Conservation (phyloP, 2,888 invertebrate genomes). For the Noctua fimbriata region DNA sequence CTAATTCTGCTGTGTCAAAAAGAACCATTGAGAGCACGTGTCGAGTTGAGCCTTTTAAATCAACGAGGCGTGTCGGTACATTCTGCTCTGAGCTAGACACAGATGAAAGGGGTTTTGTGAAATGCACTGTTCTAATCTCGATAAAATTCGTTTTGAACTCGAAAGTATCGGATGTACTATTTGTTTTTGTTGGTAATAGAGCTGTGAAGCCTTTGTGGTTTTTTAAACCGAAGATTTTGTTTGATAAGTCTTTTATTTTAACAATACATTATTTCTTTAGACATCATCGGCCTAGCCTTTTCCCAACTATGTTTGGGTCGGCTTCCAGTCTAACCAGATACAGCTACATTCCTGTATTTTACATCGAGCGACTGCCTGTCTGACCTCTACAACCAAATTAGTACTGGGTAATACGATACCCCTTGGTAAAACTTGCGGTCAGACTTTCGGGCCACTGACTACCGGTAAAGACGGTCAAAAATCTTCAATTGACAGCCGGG, state of each 20-base stretch:
- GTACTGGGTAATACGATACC: neutral
- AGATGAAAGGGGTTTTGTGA: neutral
- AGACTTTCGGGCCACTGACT: neutral
- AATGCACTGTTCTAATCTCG: slow-evolving; percentile 11
- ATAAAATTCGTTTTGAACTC: neutral
- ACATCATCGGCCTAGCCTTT: neutral
- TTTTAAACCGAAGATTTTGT: neutral
- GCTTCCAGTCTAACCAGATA: neutral
- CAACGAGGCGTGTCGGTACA: slow-evolving; percentile 15
- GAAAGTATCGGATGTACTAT: neutral
- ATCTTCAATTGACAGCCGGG: neutral
- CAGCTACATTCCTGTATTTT: neutral
- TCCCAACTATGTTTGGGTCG: neutral
- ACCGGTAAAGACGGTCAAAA: neutral
- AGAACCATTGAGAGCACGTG: slow-evolving; percentile 3
- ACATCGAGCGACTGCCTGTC: neutral
- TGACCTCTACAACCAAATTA: neutral
- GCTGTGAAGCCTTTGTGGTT: neutral
- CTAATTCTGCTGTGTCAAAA: slow-evolving; percentile 20
- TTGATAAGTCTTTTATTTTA: neutral
- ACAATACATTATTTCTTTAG: neutral
- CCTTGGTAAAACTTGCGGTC: neutral
- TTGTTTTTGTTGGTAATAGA: neutral
- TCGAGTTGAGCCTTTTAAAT: slow-evolving; percentile 27
- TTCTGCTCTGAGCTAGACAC: neutral